Evolutionary conservation across 2,888 invertebrate species (phyloP).

Genomic region (Lacanobia wlatinum): DNA sequence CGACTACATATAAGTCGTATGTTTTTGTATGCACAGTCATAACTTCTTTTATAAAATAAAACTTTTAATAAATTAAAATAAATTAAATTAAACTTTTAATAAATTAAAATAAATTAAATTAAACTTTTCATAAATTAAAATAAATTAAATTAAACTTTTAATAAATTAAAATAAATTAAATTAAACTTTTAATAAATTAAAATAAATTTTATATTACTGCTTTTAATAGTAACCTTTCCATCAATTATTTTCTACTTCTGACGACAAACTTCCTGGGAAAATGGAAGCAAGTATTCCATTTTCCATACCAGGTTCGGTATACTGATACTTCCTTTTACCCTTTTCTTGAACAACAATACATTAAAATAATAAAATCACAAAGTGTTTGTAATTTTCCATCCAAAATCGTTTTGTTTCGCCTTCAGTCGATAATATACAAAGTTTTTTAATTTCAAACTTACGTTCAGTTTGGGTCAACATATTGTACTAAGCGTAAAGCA

Average conservation of each 20-base stretch:
- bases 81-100: too few relatives aligned
- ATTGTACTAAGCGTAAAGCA: conserved; percentile 23
- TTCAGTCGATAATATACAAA: conserved; percentile 48
- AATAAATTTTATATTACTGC: too few relatives aligned
- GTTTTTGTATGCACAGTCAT: too few relatives aligned
- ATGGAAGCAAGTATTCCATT: background rate
- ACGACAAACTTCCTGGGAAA: background rate
- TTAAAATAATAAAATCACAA: background rate
- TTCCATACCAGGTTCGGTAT: background rate
- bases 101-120: too few relatives aligned
- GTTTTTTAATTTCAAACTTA: conserved; percentile 65
- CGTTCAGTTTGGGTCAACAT: conserved; percentile 25
- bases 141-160: too few relatives aligned
- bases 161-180: too few relatives aligned
- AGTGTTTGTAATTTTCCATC: background rate
- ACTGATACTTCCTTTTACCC: background rate
- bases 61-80: too few relatives aligned
- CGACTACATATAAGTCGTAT: background rate
- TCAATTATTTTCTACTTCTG: background rate
- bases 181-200: too few relatives aligned
- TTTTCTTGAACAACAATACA: conserved; percentile 10
- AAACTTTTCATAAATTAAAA: too few relatives aligned
- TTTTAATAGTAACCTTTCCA: background rate
- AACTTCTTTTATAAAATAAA: too few relatives aligned
- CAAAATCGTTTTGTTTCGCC: conserved; percentile 28